Percentiles rank a stretch among this genome's conserved stretches.
Evolutionary conservation across 2,797 vertebrate genomes (phyloP).

Genomic region (Mus spretus): DNA sequence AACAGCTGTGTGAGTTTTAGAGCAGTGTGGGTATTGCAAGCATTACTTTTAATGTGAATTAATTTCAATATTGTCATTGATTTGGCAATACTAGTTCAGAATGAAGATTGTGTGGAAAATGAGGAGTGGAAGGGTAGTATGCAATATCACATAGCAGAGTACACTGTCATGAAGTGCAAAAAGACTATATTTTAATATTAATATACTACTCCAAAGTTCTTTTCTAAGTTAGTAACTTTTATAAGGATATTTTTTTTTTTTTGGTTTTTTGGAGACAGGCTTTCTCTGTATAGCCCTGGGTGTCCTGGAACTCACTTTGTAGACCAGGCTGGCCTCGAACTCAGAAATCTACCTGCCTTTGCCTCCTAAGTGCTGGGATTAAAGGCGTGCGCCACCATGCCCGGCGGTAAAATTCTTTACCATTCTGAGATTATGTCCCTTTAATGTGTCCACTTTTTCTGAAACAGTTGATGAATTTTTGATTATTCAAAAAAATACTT

Average conservation of each 20-base stretch:
- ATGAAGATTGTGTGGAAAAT: fast-evolving
- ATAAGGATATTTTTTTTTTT: not conserved
- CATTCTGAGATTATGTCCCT: not conserved
- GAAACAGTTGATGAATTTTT: conserved; percentile 25
- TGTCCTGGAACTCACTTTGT: too few relatives aligned
- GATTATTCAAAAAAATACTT: conserved; percentile 26
- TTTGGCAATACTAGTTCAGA: not conserved
- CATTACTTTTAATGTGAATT: not conserved
- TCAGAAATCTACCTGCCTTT: too few relatives aligned
- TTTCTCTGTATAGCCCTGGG: too few relatives aligned
- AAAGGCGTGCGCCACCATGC: too few relatives aligned
- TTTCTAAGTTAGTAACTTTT: not conserved
- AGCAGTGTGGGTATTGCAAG: not conserved
- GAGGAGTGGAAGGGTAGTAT: not conserved
- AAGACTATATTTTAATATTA: not conserved
- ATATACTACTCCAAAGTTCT: conserved; percentile 12
- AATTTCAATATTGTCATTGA: not conserved
- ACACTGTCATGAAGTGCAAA: not conserved
- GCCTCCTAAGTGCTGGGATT: too few relatives aligned
- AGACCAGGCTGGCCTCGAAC: too few relatives aligned
- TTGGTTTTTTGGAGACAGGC: too few relatives aligned
- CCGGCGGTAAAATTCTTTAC: not conserved
- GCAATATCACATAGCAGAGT: not conserved
- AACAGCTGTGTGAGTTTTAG: not conserved
- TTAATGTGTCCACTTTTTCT: not conserved